Evolutionary conservation across 2,797 vertebrate species (phyloP).

Genomic region (Pseudochirops cupreus): DNA sequence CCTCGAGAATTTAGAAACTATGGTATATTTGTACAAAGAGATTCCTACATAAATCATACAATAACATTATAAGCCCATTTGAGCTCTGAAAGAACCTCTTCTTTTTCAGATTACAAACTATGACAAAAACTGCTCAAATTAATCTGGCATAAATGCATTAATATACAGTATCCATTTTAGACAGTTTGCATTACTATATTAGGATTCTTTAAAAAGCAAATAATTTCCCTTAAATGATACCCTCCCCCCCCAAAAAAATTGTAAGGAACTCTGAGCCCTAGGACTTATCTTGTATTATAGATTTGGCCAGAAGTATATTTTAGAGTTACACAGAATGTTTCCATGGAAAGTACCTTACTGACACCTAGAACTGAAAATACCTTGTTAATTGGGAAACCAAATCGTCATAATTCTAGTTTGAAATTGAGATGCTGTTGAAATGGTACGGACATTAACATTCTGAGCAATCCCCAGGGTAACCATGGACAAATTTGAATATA

Average conservation of each 20-base stretch:
- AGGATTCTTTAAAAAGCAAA: slow-evolving; percentile 13
- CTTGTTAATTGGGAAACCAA: slow-evolving; percentile 61
- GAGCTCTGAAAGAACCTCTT: not conserved
- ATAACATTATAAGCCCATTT: not conserved
- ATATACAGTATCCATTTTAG: not conserved
- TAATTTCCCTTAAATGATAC: slow-evolving; percentile 5
- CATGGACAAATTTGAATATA: slow-evolving; percentile 63
- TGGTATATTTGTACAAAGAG: not conserved
- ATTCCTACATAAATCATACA: not conserved
- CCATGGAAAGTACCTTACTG: slow-evolving; percentile 31
- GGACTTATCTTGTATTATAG: slow-evolving; percentile 14
- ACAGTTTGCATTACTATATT: not conserved
- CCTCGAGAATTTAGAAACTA: not conserved
- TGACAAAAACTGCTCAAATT: not conserved
- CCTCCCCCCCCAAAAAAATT: not conserved
- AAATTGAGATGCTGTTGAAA: slow-evolving; percentile 64
- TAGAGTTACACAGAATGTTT: not conserved
- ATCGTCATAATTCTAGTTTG: slow-evolving; percentile 68
- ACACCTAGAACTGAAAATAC: not conserved
- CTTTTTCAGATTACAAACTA: not conserved
- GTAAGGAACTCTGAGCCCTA: not conserved
- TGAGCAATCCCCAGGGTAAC: slow-evolving; percentile 65
- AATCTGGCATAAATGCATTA: not conserved
- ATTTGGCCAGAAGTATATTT: slow-evolving; percentile 24
- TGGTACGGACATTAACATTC: slow-evolving; percentile 63